Conservation (phyloP, 2,888 invertebrate species). For the Alitta virens region DNA sequence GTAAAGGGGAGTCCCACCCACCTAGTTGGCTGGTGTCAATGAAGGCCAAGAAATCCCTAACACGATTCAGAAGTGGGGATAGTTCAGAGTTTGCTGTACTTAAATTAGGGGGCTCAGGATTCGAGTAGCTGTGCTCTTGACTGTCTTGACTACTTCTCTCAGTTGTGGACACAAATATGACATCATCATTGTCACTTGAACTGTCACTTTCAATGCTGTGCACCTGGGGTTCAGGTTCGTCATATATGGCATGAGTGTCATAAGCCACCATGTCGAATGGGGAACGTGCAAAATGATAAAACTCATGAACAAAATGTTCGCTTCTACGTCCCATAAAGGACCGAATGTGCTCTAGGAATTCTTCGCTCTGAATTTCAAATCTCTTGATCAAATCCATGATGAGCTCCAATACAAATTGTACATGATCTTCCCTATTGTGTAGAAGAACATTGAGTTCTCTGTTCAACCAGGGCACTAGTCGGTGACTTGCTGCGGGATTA, state of each 20-base stretch:
- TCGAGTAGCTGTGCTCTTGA: slow-evolving; percentile 7
- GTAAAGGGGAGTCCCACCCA: slow-evolving; percentile 49
- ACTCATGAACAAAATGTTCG: slow-evolving; percentile 85
- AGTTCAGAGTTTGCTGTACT: background rate
- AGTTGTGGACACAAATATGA: background rate
- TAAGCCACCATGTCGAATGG: slow-evolving; percentile 80
- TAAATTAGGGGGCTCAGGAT: slow-evolving; percentile 30
- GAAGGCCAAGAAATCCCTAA: slow-evolving; percentile 9
- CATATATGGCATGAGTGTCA: slow-evolving; percentile 54
- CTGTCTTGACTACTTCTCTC: background rate
- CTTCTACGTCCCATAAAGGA: slow-evolving; percentile 72
- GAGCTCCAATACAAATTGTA: slow-evolving; percentile 65
- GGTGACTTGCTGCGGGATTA: slow-evolving; percentile 77
- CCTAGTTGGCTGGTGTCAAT: slow-evolving; percentile 17
- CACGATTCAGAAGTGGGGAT: slow-evolving; percentile 15
- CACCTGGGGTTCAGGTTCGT: slow-evolving; percentile 14
- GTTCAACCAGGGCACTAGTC: slow-evolving; percentile 84
- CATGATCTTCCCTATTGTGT: slow-evolving; percentile 42
- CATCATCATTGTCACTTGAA: background rate
- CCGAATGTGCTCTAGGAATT: slow-evolving; percentile 70
- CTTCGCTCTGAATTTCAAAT: slow-evolving; percentile 55
- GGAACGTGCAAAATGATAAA: slow-evolving; percentile 81
- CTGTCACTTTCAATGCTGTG: slow-evolving; percentile 1
- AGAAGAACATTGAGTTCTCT: slow-evolving; percentile 79
- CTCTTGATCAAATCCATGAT: slow-evolving; percentile 69